Evolutionary conservation across 2,888 invertebrate genomes (phyloP), one percentile per base, ranked within the genome.

Genomic region (Napeogenes inachia): DNA sequence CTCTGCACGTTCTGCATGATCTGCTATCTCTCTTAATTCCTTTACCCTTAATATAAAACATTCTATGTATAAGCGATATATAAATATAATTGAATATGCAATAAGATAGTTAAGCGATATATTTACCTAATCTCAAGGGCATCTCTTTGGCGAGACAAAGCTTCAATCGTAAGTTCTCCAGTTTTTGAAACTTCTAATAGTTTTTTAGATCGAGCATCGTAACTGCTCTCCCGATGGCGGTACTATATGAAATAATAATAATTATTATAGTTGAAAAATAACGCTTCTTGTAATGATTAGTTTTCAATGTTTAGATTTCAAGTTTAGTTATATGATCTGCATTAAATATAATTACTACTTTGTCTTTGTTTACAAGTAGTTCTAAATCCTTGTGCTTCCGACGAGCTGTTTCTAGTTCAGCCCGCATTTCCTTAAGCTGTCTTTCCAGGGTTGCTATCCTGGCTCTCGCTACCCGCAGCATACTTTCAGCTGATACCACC

Each of bases 321-420:
- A 42, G 42, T 12, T 42, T 42, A 21, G 42, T 12, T 1, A 50
- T 30, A 50, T 50, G 50, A 50, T 50, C 50, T 30, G 47, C 50
- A 50, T 50, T 50, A 50, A 50, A 50, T 30, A 50, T 50, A 46
- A 45, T 46, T 53, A 50, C 35, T 30, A 50, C 1, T 12, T 56
- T 21, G 2, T 30, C 8, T 3, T 33, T 13, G 56, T 55, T 85
- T 82, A 90, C 89, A 73, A 87, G 80, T 78, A 84, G 84, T 73
- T 89, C 89, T 69, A 86, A 77, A 66, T 89, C 90, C 70, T 83
- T 87, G 63, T 86, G 82, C 72, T 87, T 90, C 71, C 80, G 82
- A 56, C 76, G 78, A 38, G 81, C 65, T 3, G 72, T 64, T 4
- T 89, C 88, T 32, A 87, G 74, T 35, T 87, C 86, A 2, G 74